phyloP scores from a whole-genome alignment of 2,888 invertebrate genomes.

The Troides aeacus region DNA sequence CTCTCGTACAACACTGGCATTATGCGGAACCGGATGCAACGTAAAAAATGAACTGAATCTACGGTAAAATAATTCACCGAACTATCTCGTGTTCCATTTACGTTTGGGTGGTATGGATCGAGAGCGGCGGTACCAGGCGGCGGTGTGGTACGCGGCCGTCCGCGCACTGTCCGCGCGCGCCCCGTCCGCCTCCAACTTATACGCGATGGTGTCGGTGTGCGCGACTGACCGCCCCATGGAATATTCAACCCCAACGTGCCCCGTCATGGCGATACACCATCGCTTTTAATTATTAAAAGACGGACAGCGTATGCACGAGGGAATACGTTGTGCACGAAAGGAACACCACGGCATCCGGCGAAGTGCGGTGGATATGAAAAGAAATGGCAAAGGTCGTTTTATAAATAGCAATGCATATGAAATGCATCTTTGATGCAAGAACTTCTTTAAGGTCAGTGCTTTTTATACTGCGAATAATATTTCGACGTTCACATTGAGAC shows the following conservation, averaged over 20 bases:
- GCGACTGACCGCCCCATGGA: constrained; percentile 62
- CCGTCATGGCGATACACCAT: constrained; percentile 52
- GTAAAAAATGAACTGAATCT: constrained; percentile 37
- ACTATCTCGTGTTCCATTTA: constrained; percentile 53
- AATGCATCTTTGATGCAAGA: not conserved
- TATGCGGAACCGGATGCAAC: constrained; percentile 33
- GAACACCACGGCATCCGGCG: constrained; percentile 19
- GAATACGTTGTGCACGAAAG: constrained; percentile 23
- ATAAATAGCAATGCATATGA: constrained; percentile 17
- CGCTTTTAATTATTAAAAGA: constrained; percentile 52
- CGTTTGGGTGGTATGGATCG: constrained; percentile 47
- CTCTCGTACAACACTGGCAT: constrained; percentile 70
- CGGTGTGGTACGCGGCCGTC: constrained; percentile 69
- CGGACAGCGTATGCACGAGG: constrained; percentile 33
- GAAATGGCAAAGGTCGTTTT: constrained; percentile 27
- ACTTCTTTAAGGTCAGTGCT: not conserved
- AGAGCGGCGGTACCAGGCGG: constrained; percentile 63
- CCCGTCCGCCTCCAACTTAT: constrained; percentile 62
- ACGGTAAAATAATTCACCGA: constrained; percentile 51
- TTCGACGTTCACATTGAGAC: not conserved
- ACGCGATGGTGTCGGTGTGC: constrained; percentile 52
- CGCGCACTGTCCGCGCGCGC: constrained; percentile 71
- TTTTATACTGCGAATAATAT: not conserved
- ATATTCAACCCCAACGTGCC: constrained; percentile 67
- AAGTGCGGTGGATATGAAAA: constrained; percentile 8